Percentiles rank a stretch among this genome's conserved stretches.
Evolutionary conservation across 2,113 vertebrate species (phyloP).

Genomic region (Uropsilus gracilis): DNA sequence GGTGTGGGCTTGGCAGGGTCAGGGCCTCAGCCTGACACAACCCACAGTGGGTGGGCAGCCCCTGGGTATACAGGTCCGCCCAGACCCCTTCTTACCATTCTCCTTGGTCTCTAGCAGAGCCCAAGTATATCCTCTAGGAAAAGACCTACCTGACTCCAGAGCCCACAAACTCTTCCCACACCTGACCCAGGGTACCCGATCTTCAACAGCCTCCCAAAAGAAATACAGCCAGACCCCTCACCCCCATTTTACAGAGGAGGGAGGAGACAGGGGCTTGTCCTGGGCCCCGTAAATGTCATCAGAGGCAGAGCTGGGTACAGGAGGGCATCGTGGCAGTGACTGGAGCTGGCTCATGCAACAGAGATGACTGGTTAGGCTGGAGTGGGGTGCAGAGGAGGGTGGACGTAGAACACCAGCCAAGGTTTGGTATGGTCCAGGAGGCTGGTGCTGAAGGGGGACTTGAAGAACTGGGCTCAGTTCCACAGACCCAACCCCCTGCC

Average conservation of each 20-base stretch:
- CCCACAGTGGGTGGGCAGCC: background rate
- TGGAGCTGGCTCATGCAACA: fast-evolving
- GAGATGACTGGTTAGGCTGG: background rate
- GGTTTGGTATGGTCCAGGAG: background rate
- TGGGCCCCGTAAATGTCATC: background rate
- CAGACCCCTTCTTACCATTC: background rate
- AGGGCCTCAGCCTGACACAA: background rate
- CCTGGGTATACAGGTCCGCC: background rate
- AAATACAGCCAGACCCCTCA: background rate
- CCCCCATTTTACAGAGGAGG: background rate
- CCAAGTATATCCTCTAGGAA: background rate
- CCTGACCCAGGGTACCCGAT: background rate
- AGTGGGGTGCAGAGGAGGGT: background rate
- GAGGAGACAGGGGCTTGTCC: background rate
- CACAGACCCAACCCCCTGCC: background rate
- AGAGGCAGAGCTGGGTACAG: background rate
- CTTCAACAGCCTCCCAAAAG: background rate
- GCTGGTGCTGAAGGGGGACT: background rate
- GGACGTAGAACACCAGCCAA: background rate
- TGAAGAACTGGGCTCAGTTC: background rate
- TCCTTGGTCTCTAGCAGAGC: background rate
- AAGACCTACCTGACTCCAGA: background rate
- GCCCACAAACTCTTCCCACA: background rate
- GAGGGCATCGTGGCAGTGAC: background rate
- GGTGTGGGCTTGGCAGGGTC: background rate